Conservation (phyloP, 2,113 vertebrate genomes). For the Misgurnus anguillicaudatus region DNA sequence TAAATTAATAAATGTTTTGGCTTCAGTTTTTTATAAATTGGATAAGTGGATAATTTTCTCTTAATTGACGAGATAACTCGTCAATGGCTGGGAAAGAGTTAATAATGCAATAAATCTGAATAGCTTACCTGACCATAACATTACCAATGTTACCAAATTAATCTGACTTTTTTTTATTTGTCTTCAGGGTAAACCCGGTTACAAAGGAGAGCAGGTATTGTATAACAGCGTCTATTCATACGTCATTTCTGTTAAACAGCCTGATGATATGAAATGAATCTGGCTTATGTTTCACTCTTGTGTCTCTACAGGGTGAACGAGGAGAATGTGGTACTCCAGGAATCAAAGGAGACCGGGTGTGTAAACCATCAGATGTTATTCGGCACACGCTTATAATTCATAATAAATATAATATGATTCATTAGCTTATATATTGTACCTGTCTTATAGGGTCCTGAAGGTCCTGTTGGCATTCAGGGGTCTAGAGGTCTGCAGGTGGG, state of each 20-base stretch:
- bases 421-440: background rate
- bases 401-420: background rate
- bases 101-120: too few relatives aligned
- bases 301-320: constrained; percentile 81
- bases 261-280: background rate
- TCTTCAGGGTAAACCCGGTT: constrained; percentile 83
- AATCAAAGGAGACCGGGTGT: constrained; percentile 88
- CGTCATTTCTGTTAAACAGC: background rate
- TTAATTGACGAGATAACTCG: too few relatives aligned
- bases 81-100: too few relatives aligned
- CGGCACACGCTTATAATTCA: background rate
- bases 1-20: too few relatives aligned
- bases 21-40: too few relatives aligned
- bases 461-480: constrained; percentile 79
- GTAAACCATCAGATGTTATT: constrained; percentile 44
- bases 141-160: too few relatives aligned
- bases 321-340: constrained; percentile 90
- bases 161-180: constrained; percentile 22
- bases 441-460: constrained; percentile 80
- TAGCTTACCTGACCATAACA: too few relatives aligned
- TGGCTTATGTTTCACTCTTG: constrained; percentile 24
- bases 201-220: constrained; percentile 88
- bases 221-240: background rate
- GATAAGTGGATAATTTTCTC: too few relatives aligned
- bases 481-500: constrained; percentile 83